A percentile compares a stretch with the other conserved stretches of the same genome.
phyloP scores from a whole-genome alignment of 2,888 invertebrate genomes.

The Drosophila birchii region DNA sequence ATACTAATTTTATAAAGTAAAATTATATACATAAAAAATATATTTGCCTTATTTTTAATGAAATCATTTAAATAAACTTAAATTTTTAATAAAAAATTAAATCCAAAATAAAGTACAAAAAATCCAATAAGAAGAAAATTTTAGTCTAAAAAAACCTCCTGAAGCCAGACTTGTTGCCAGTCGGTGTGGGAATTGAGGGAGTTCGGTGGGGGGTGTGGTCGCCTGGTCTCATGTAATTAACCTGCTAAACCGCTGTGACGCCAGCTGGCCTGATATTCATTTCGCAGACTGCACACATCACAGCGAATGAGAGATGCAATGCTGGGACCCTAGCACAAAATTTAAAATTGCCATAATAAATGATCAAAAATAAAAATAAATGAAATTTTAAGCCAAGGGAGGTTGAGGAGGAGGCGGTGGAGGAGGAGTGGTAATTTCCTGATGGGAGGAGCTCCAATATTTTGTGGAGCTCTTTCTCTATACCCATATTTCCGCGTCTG shows the following conservation, averaged over 20 bases:
- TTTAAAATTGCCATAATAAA: constrained; percentile 51
- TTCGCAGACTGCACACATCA: constrained; percentile 32
- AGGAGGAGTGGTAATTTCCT: constrained; percentile 2
- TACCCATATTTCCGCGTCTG: constrained; percentile 9
- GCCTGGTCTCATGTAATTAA: constrained; percentile 62
- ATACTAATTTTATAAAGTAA: too few species aligned
- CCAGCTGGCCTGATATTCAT: constrained; percentile 40
- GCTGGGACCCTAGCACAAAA: constrained; percentile 35
- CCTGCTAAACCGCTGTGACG: constrained; percentile 76
- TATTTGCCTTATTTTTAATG: too few species aligned
- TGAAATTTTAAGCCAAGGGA: constrained; percentile 18
- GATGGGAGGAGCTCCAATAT: constrained; percentile 42
- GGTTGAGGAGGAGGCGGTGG: too few species aligned
- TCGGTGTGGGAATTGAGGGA: constrained; percentile 3
- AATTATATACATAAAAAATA: too few species aligned
- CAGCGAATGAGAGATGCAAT: constrained; percentile 15
- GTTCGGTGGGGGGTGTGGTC: constrained; percentile 38
- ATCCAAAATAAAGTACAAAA: not conserved
- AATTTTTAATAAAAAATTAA: not conserved
- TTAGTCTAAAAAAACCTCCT: not conserved
- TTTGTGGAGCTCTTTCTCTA: constrained; percentile 42
- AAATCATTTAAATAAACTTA: not conserved
- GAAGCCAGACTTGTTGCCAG: constrained; percentile 12
- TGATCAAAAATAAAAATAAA: constrained; percentile 46
- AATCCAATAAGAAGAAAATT: not conserved